phyloP scores from a whole-genome alignment of 2,888 invertebrate species.

The Taphrorychus bicolor region DNA sequence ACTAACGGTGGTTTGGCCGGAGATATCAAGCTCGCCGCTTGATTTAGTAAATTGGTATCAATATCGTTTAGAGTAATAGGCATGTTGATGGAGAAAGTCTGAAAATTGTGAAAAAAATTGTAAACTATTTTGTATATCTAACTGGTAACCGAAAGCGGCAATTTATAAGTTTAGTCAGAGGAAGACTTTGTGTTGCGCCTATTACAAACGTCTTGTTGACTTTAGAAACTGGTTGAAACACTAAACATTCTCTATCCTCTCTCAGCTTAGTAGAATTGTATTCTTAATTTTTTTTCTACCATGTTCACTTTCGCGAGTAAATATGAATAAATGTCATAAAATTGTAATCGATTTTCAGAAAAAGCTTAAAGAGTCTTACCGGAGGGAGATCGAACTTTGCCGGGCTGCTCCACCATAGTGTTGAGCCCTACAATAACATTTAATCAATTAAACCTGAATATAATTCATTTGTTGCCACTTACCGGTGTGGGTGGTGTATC shows the following conservation, averaged over 20 bases:
- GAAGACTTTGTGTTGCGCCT: too few relatives aligned
- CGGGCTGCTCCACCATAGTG: slow-evolving; percentile 25
- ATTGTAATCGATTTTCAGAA: too few relatives aligned
- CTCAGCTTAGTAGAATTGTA: too few relatives aligned
- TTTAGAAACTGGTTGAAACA: too few relatives aligned
- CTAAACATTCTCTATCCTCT: too few relatives aligned
- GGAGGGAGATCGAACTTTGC: slow-evolving; percentile 14
- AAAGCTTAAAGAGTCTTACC: slow-evolving; percentile 8
- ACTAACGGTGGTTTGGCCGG: slow-evolving; percentile 42
- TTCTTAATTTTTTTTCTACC: too few relatives aligned
- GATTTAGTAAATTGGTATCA: slow-evolving; percentile 52
- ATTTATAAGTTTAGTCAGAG: too few relatives aligned
- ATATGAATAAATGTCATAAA: too few relatives aligned
- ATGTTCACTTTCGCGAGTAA: too few relatives aligned
- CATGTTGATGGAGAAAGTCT: slow-evolving; percentile 55
- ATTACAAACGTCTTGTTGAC: too few relatives aligned
- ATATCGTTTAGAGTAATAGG: slow-evolving; percentile 54
- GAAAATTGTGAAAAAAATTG: slow-evolving; percentile 12
- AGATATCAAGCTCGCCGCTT: slow-evolving; percentile 54
- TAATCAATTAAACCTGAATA: slow-evolving; percentile 35
- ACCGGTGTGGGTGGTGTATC: slow-evolving; percentile 61
- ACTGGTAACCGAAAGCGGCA: too few relatives aligned
- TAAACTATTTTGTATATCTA: too few relatives aligned
- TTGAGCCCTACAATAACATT: slow-evolving; percentile 10
- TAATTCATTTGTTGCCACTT: slow-evolving; percentile 17